These are phyloP conservation scores for Melopsittacus undulatus DNA, from an alignment of 2,797 vertebrate genomes.

Conservation along the genomic window DNA sequence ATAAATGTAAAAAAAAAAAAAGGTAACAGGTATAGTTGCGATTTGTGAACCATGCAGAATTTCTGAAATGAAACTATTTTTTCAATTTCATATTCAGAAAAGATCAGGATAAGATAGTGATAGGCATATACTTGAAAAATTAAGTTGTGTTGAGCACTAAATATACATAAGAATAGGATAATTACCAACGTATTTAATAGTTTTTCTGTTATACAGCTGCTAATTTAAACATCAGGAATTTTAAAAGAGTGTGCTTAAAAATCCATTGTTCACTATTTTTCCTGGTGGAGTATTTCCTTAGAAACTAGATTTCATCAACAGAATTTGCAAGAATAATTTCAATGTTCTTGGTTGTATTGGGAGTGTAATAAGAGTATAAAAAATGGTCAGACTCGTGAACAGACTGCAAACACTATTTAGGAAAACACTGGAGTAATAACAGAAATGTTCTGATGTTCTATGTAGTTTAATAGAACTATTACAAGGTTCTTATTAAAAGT, in stretches of 20 bases:
- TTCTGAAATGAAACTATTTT: not conserved
- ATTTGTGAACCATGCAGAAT: not conserved
- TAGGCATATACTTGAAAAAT: not conserved
- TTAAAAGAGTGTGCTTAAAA: not conserved
- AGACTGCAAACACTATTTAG: not conserved
- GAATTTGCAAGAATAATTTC: not conserved
- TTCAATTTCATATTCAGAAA: not conserved
- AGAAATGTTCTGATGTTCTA: not conserved
- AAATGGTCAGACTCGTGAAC: rapidly evolving
- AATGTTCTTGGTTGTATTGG: not conserved
- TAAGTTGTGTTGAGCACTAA: not conserved
- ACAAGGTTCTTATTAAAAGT: not conserved
- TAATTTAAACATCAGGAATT: not conserved
- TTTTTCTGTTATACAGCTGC: not conserved
- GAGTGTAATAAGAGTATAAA: not conserved
- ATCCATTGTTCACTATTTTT: not conserved
- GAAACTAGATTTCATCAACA: not conserved
- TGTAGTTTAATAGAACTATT: not conserved
- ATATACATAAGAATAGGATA: not conserved
- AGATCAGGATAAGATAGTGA: not conserved
- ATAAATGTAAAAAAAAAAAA: not conserved
- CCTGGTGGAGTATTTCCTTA: not conserved
- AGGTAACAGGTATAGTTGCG: not conserved
- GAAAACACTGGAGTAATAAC: not conserved
- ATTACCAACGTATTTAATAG: not conserved